These are phyloP conservation scores for Parus major DNA, from an alignment of 2,113 vertebrate species.

Conservation along the genomic window DNA sequence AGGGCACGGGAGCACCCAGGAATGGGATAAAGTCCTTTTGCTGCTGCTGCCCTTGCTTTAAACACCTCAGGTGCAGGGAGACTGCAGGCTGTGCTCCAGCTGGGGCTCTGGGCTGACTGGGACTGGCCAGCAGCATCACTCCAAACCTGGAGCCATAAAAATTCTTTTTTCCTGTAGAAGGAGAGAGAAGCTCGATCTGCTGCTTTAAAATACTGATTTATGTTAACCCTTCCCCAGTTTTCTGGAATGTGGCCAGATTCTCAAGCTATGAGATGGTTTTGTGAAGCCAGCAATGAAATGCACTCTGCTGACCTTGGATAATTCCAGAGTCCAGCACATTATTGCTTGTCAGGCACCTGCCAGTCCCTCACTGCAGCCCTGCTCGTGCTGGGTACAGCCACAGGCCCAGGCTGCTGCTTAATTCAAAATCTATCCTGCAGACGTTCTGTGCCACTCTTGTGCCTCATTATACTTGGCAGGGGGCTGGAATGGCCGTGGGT, in stretches of 20 bases:
- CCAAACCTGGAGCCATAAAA: not conserved
- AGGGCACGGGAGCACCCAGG: not conserved
- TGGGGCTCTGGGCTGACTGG: not conserved
- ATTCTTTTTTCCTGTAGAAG: accelerated
- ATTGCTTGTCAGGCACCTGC: not conserved
- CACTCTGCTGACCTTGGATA: not conserved
- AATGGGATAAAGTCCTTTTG: not conserved
- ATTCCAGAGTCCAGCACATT: too few relatives aligned
- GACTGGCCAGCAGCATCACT: not conserved
- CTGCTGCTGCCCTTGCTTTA: not conserved
- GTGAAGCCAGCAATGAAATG: not conserved
- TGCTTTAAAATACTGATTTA: not conserved
- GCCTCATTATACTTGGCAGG: not conserved
- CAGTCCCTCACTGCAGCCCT: not conserved
- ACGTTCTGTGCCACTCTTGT: accelerated
- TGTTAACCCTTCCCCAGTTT: not conserved
- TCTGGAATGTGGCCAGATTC: not conserved
- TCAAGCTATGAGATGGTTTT: accelerated
- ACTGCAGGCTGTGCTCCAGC: not conserved
- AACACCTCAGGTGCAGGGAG: not conserved
- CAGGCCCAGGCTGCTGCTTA: not conserved
- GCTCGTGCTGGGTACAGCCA: accelerated
- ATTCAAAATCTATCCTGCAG: not conserved
- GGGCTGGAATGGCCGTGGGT: accelerated
- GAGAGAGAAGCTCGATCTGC: not conserved